A percentile compares a stretch with the other conserved stretches of the same genome.
These are phyloP conservation scores for Naja naja DNA, from an alignment of 2,113 vertebrate species.

Conservation along the genomic window DNA sequence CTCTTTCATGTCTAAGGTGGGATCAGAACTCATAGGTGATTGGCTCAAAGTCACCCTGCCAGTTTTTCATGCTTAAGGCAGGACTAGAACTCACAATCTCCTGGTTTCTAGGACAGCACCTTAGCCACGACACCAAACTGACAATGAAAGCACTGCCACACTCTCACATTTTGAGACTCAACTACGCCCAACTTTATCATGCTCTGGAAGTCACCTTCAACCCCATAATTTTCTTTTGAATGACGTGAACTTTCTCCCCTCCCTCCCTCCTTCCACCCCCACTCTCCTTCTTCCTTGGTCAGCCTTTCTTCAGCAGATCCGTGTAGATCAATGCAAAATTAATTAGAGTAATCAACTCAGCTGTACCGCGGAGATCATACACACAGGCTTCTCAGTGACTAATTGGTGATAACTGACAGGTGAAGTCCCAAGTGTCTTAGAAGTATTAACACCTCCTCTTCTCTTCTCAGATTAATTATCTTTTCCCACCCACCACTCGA, in stretches of 20 bases:
- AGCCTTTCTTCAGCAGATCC: slow-evolving; percentile 65
- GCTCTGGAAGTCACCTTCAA: not conserved
- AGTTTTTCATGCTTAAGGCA: not conserved
- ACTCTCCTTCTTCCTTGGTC: slow-evolving; percentile 56
- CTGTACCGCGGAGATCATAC: slow-evolving; percentile 65
- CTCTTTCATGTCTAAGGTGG: not conserved
- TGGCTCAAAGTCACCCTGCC: not conserved
- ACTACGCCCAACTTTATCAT: not conserved
- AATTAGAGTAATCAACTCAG: slow-evolving; percentile 80
- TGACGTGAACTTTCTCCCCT: slow-evolving; percentile 13
- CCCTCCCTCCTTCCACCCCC: slow-evolving; percentile 5
- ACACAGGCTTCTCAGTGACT: slow-evolving; percentile 70
- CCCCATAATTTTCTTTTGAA: slow-evolving; percentile 40
- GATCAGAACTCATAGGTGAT: not conserved
- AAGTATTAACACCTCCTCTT: slow-evolving; percentile 67
- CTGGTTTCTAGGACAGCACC: not conserved
- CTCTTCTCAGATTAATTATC: slow-evolving; percentile 67
- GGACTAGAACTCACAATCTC: not conserved
- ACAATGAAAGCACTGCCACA: not conserved
- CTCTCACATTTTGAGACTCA: not conserved
- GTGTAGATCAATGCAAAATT: slow-evolving; percentile 76
- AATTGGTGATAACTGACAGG: slow-evolving; percentile 75
- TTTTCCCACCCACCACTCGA: slow-evolving; percentile 55
- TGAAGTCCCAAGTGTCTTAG: slow-evolving; percentile 67
- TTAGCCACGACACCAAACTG: not conserved